Evolutionary conservation across 2,113 vertebrate genomes (phyloP).

Genomic region (Vireo altiloquus): DNA sequence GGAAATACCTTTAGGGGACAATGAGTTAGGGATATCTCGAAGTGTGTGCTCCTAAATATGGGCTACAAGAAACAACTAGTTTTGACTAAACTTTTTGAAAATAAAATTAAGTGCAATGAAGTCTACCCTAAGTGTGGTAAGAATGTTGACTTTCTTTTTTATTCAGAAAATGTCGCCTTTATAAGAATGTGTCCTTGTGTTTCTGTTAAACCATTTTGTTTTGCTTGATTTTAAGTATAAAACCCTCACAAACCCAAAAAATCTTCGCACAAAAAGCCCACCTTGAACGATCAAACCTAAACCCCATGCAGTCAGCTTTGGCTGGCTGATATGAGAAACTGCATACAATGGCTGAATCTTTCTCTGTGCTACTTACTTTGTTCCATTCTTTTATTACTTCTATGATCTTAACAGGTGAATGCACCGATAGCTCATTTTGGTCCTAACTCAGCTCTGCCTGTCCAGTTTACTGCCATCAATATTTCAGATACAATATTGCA

Average conservation of each 20-base stretch:
- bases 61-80: background rate
- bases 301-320: background rate
- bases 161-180: background rate
- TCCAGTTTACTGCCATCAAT: background rate
- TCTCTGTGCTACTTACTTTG: background rate
- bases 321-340: background rate
- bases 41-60: background rate
- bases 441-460: background rate
- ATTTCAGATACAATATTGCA: background rate
- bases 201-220: background rate
- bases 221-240: background rate
- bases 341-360: background rate
- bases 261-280: accelerated
- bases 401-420: slow-evolving; percentile 34
- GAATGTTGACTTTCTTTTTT: background rate
- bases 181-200: background rate
- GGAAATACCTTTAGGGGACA: background rate
- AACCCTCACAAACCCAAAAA: accelerated
- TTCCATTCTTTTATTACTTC: background rate
- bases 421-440: slow-evolving; percentile 1
- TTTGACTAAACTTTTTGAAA: background rate
- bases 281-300: background rate
- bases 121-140: background rate
- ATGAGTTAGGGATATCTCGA: background rate
- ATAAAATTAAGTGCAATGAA: accelerated